These are phyloP conservation scores for Leucoraja ocellata DNA, from an alignment of 2,797 vertebrate genomes.

Conservation along the genomic window DNA sequence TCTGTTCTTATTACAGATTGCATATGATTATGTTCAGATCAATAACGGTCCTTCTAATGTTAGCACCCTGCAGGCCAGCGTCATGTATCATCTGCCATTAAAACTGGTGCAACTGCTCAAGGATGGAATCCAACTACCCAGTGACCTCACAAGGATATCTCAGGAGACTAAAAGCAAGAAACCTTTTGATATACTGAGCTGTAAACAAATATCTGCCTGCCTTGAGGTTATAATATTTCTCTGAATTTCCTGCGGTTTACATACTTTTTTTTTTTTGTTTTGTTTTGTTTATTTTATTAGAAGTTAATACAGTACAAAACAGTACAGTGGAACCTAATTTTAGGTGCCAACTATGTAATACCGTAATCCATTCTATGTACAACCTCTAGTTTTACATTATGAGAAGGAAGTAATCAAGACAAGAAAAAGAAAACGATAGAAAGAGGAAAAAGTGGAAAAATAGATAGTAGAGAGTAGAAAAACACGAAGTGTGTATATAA, in stretches of 20 bases:
- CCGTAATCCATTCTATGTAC: too few species aligned
- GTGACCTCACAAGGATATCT: not conserved
- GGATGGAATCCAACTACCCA: not conserved
- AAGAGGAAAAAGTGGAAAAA: too few species aligned
- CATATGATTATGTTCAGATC: not conserved
- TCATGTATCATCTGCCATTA: not conserved
- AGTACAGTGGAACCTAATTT: too few species aligned
- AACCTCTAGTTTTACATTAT: too few species aligned
- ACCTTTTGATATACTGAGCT: not conserved
- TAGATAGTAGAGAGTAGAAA: too few species aligned
- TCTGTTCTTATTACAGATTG: not conserved
- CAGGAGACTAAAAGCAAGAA: not conserved
- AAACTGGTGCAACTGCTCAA: slow-evolving; percentile 3
- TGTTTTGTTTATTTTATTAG: too few species aligned
- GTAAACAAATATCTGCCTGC: not conserved
- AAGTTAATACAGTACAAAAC: too few species aligned
- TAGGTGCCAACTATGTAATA: too few species aligned
- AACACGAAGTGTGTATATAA: too few species aligned
- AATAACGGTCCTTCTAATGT: not conserved
- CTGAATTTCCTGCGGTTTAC: not conserved
- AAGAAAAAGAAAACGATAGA: too few species aligned
- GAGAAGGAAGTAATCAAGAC: too few species aligned
- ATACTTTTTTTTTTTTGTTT: too few species aligned
- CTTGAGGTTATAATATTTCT: not conserved
- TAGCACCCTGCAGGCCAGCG: not conserved